Evolutionary conservation across 2,113 vertebrate genomes (phyloP), one percentile per base, ranked within the genome.

Genomic region (Hyperoodon ampullatus): DNA sequence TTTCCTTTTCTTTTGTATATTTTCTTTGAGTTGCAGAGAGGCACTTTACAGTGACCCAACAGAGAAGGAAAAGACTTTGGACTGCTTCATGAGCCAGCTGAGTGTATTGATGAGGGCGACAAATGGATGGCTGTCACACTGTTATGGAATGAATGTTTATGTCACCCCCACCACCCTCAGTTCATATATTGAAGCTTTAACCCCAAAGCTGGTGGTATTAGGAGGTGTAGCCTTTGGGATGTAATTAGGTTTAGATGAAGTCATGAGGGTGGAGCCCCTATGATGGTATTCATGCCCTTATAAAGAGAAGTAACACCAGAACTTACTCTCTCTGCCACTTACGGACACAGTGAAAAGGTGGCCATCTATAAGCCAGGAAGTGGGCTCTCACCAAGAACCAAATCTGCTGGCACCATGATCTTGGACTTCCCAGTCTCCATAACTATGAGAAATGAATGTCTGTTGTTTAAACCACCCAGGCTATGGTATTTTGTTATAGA

Each of bases 301-400:
- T 58, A 86, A 44, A 42, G 68, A 44, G 30, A 75, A 33, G 33
- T 16, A 50, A 13, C 16, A 11, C 19, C 24, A 55, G 60, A 78
- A 5, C 0, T 28, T n/a, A 39, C 4, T 58, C 9, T 77, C 6
- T 58, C 13, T 16, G 28, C 16, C 14, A 26, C 0, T 0, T 42
- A 44, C 66, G n/a, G 21, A 18, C 35, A 66, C 14, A 63, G 16
- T 24, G 14, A 15, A 19, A 42, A 30, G 18, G 24, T 47, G 3
- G 2, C 30, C 10, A 35, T 72, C 23, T 60, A 55, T 4, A 72
- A 60, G 26, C 23, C 30, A 28, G 21, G 10, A 42, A 77, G 15
- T 10, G 42, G 13, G 12, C 4, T 33, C 5, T 44, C 28, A 47
- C 10, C n/a, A 28, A 35, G 24, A 47, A 10, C 4, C 39, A 84